phyloP scores from a whole-genome alignment of 2,888 invertebrate species.

The Amiota mariae region DNA sequence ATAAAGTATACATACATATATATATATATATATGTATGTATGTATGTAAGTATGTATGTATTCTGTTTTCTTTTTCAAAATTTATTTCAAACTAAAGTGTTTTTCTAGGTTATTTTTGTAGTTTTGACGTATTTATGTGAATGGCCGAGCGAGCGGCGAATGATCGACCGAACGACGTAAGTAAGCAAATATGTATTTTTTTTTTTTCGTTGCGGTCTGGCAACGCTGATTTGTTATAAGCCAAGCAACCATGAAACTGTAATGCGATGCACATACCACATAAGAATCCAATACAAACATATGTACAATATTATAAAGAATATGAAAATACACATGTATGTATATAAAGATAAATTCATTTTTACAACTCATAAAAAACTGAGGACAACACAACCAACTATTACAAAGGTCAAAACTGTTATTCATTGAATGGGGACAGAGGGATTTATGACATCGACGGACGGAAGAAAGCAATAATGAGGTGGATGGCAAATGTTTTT shows the following conservation, averaged over 20 bases:
- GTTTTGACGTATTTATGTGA: background rate
- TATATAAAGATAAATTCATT: background rate
- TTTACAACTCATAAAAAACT: background rate
- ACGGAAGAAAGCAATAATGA: too few species aligned
- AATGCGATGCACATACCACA: too few species aligned
- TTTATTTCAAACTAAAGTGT: constrained; percentile 11
- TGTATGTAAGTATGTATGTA: too few species aligned
- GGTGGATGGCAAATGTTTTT: too few species aligned
- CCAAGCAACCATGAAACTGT: background rate
- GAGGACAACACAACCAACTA: background rate
- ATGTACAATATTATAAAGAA: too few species aligned
- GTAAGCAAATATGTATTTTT: too few species aligned
- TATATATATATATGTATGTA: too few species aligned
- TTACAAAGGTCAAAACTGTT: constrained; percentile 8
- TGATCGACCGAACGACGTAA: background rate
- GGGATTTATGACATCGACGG: too few species aligned
- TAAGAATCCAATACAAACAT: too few species aligned
- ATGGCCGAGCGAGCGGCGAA: background rate
- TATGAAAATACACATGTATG: too few species aligned
- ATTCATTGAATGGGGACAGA: background rate
- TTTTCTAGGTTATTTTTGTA: constrained; percentile 13
- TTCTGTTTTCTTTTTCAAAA: background rate
- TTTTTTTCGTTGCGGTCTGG: background rate
- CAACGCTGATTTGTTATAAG: background rate
- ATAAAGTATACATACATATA: too few species aligned